Evolutionary conservation across 2,888 invertebrate species (phyloP).

Genomic region (Bhutanitis thaidina): DNA sequence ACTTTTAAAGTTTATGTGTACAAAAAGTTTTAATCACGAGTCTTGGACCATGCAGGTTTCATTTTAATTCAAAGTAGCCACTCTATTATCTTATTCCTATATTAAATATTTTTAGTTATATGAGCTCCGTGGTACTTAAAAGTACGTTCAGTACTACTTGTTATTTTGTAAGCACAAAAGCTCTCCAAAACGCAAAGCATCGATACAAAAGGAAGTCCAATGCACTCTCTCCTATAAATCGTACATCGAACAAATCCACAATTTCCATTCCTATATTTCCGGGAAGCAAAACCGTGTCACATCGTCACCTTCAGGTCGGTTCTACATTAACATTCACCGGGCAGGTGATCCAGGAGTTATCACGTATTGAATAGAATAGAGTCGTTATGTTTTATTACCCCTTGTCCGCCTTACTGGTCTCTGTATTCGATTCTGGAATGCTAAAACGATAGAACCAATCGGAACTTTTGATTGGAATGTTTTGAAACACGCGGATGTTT

Average conservation of each 20-base stretch:
- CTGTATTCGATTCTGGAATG: constrained; percentile 73
- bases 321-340: constrained; percentile 74
- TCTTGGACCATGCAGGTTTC: too few relatives aligned
- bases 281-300: constrained; percentile 68
- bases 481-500: neutral
- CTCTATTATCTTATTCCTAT: too few relatives aligned
- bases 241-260: constrained; percentile 31
- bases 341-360: constrained; percentile 70
- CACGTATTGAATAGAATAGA: constrained; percentile 79
- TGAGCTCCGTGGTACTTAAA: too few relatives aligned
- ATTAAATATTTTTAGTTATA: too few relatives aligned
- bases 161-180: too few relatives aligned
- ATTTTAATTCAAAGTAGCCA: too few relatives aligned
- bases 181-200: too few relatives aligned
- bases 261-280: constrained; percentile 59
- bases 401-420: constrained; percentile 74
- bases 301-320: constrained; percentile 47
- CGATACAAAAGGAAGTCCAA: too few relatives aligned
- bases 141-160: too few relatives aligned
- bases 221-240: too few relatives aligned
- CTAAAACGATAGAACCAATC: constrained; percentile 40
- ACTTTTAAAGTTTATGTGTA: too few relatives aligned
- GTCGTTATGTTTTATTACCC: constrained; percentile 76
- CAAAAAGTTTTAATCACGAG: too few relatives aligned
- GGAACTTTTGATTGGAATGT: constrained; percentile 5